phyloP scores from a whole-genome alignment of 1,140 invertebrate species.

The Bacillus rossius region DNA sequence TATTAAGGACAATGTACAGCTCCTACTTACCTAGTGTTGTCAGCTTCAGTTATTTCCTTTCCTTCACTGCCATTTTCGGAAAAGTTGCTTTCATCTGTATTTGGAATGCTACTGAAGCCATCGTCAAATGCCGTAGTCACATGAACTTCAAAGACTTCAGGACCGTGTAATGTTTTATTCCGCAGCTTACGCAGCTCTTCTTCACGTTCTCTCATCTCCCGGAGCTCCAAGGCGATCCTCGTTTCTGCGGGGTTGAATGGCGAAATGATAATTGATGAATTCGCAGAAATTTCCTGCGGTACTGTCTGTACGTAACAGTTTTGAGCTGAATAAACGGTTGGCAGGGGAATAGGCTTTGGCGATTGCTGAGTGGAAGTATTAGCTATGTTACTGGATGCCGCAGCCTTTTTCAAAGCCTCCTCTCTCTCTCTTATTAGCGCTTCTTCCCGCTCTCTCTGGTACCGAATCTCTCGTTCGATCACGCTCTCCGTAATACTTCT shows the following conservation, averaged over 20 bases:
- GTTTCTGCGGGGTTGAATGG: conserved; percentile 30
- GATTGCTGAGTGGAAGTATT: neutral
- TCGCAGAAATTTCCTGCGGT: neutral
- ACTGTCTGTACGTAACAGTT: conserved; percentile 8
- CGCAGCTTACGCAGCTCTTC: conserved; percentile 40
- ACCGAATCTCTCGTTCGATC: conserved; percentile 35
- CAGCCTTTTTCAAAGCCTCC: conserved; percentile 11
- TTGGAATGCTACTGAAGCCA: conserved; percentile 29
- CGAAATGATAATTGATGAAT: too few relatives aligned
- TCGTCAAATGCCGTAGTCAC: conserved; percentile 14
- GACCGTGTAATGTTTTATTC: conserved; percentile 13
- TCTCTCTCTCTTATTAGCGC: conserved; percentile 30
- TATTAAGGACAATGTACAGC: too few relatives aligned
- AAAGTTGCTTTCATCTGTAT: conserved; percentile 37
- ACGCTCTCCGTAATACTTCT: conserved; percentile 32
- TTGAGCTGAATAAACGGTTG: neutral
- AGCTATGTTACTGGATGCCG: neutral
- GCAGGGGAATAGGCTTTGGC: neutral
- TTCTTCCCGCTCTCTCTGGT: conserved; percentile 40
- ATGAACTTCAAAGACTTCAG: conserved; percentile 1
- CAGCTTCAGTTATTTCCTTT: conserved; percentile 31
- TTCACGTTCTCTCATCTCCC: conserved; percentile 43
- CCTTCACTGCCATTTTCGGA: conserved; percentile 37
- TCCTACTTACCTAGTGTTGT: conserved; percentile 33
- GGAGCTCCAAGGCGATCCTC: conserved; percentile 44